These are phyloP conservation scores for Rhagoletis zephyria DNA, from an alignment of 1,140 invertebrate genomes.

Conservation along the genomic window DNA sequence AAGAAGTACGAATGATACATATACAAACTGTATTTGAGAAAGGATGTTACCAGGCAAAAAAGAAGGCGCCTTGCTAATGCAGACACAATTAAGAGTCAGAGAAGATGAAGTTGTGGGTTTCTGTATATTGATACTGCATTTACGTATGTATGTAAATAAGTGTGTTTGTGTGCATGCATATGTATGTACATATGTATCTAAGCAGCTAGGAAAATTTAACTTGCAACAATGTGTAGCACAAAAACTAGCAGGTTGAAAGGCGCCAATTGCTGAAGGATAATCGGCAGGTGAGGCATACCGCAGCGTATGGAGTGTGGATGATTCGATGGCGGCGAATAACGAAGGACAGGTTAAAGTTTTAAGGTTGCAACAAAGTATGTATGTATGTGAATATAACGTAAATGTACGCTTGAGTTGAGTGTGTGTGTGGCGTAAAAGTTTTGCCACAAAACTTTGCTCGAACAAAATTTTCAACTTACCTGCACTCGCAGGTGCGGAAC, in stretches of 20 bases:
- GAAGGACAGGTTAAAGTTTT: slow-evolving; percentile 4
- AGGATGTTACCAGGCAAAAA: not conserved
- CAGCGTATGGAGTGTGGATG: not conserved
- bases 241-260: not conserved
- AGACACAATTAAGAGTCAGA: not conserved
- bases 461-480: slow-evolving; percentile 29
- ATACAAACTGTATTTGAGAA: not conserved
- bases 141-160: not conserved
- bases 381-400: not conserved
- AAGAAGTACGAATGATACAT: not conserved
- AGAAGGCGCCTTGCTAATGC: not conserved
- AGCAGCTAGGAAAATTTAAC: not conserved
- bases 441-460: slow-evolving; percentile 8
- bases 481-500: not conserved
- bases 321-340: not conserved
- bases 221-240: not conserved
- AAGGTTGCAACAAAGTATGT: not conserved
- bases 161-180: no score
- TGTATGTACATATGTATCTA: not conserved
- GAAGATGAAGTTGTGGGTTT: not conserved
- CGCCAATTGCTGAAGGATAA: slow-evolving; percentile 2
- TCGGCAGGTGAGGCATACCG: not conserved
- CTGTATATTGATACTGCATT: not conserved
- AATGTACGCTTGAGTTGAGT: no score
- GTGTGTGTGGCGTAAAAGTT: not conserved